Evolutionary conservation across 1,140 invertebrate species (phyloP), one percentile per base, ranked within the genome.

Genomic region (Acromyrmex heyeri): DNA sequence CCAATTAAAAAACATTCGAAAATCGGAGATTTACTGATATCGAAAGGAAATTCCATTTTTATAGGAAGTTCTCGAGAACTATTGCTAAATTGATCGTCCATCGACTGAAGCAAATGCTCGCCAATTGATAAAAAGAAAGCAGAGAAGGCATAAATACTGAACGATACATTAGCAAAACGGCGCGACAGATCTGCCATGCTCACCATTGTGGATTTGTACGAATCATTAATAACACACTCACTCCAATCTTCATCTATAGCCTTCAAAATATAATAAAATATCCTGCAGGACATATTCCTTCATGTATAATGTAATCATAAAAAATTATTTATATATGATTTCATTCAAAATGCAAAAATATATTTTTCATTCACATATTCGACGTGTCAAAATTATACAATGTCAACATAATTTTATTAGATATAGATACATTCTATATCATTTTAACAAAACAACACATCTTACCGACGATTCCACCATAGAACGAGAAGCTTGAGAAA

Each of bases 21-120:
- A 18, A 67, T 61, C 30, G 86, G 86, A 7, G 67, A 64, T 8
- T 55, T 24, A 7, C 55, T 69, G 50, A 50, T 55, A 1, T 65
- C 75, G 16, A 89, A 89, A 2, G 89, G 89, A 16, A 89, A 44
- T 59, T 90, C 62, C 89, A 90, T 90, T 85, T 87, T 87, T 10
- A 90, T 30, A 7, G 87, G 48, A 1, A 90, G 72, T 57, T 90
- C 67, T 24, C 75, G 57, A 34, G 79, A 48, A 30, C 12, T 59
- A 34, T 83, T 79, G 16, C 10, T 16, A 12, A 59, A 14, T 7
- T 44, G 79, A 61, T 70, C 27, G n/a, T 61, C n/a, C 10, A 38
- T 30, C 10, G 61, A 57, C 8, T 69, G 75, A 4, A 81, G 3
- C 3, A 81, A 14, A 21, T 81, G 62, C 24, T 67, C 75, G n/a